Evolutionary conservation across 2,797 vertebrate genomes (phyloP).

Genomic region (Urocyon cinereoargenteus): DNA sequence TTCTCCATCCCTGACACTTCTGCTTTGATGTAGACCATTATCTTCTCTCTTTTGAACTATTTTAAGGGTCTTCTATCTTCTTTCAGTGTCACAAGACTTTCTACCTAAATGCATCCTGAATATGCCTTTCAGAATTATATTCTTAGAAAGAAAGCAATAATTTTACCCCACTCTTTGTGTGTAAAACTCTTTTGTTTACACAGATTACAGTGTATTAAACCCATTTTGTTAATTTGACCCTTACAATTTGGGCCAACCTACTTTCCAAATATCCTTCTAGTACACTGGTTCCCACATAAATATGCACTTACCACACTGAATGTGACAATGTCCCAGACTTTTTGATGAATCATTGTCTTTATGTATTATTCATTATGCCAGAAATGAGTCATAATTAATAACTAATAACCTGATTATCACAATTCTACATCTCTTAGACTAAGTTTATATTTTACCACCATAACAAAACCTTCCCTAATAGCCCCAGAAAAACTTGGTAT

Average conservation of each 20-base stretch:
- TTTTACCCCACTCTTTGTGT: not conserved
- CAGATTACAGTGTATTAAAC: not conserved
- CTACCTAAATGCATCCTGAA: not conserved
- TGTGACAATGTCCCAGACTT: not conserved
- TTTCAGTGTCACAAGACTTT: not conserved
- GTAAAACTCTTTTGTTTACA: not conserved
- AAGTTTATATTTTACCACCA: not conserved
- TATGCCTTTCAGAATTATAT: not conserved
- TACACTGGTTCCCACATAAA: not conserved
- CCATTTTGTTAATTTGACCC: not conserved
- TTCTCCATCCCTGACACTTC: not conserved
- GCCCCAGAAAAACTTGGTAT: not conserved
- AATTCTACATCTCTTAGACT: not conserved
- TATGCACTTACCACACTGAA: not conserved
- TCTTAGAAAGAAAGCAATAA: constrained; percentile 7
- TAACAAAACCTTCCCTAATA: not conserved
- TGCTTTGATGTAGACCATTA: not conserved
- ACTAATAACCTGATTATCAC: not conserved
- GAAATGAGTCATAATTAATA: not conserved
- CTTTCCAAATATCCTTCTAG: not conserved
- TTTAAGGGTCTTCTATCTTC: not conserved
- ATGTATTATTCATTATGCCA: not conserved
- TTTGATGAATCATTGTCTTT: not conserved
- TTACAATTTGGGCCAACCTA: not conserved
- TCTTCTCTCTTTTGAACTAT: not conserved